Conservation (phyloP, 2,797 vertebrate genomes). For the Liasis olivaceus region DNA sequence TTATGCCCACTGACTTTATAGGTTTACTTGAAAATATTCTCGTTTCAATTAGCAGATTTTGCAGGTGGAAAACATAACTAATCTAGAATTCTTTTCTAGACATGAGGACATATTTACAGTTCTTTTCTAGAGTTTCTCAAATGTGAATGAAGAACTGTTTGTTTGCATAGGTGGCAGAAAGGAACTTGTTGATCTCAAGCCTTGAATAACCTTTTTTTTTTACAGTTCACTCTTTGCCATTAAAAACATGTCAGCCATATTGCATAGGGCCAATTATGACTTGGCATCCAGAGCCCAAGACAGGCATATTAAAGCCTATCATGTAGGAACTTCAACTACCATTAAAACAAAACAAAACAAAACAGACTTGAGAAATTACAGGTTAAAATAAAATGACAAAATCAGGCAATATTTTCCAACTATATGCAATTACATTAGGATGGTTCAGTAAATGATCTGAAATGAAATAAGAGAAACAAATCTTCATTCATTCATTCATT, state of each 20-base stretch:
- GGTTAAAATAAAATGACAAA: constrained; percentile 52
- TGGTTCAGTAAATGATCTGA: constrained; percentile 1
- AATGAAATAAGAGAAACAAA: not conserved
- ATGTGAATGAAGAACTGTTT: constrained; percentile 32
- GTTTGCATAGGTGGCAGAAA: constrained; percentile 39
- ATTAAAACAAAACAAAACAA: constrained; percentile 38
- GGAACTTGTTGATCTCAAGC: constrained; percentile 37
- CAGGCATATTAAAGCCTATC: constrained; percentile 36
- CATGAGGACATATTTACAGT: not conserved
- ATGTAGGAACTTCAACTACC: constrained; percentile 58
- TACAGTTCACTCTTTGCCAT: constrained; percentile 60
- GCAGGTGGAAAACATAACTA: constrained; percentile 18
- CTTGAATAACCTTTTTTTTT: constrained; percentile 60
- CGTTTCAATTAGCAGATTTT: constrained; percentile 13
- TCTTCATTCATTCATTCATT: not conserved
- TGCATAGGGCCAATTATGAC: constrained; percentile 53
- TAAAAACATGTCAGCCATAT: constrained; percentile 68
- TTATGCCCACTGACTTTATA: constrained; percentile 3
- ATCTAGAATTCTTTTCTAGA: not conserved
- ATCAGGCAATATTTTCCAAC: constrained; percentile 49
- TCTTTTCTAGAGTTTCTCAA: constrained; percentile 21
- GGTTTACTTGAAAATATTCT: constrained; percentile 1
- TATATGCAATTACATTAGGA: constrained; percentile 13
- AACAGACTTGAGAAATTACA: constrained; percentile 58
- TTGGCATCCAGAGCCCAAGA: constrained; percentile 42